Percentiles rank a stretch among this genome's conserved stretches.
Evolutionary conservation across 1,140 invertebrate species (phyloP).

Genomic region (Pristionchus pacificus): DNA sequence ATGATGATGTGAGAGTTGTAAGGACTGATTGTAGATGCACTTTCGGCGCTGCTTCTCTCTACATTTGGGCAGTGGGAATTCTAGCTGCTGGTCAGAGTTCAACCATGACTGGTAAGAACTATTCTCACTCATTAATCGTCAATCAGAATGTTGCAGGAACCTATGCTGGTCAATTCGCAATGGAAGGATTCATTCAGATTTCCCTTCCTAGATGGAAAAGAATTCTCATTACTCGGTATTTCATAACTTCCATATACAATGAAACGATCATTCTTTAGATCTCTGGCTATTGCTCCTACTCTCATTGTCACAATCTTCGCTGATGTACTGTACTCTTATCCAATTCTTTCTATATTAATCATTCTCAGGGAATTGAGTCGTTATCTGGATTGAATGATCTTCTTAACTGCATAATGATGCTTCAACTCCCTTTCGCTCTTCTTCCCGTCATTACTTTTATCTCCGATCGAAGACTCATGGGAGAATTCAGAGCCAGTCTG

Average conservation of each 20-base stretch:
- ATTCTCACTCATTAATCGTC: not conserved
- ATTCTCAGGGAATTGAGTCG: slow-evolving; percentile 67
- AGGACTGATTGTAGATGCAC: no score
- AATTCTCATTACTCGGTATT: slow-evolving; percentile 71
- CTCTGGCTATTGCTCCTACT: slow-evolving; percentile 83
- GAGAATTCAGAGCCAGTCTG: slow-evolving; percentile 73
- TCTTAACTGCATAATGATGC: slow-evolving; percentile 68
- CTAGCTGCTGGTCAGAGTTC: slow-evolving; percentile 83
- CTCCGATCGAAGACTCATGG: slow-evolving; percentile 75
- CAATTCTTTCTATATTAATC: not conserved
- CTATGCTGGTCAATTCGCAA: slow-evolving; percentile 66
- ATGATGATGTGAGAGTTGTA: no score
- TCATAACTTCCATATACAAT: not conserved
- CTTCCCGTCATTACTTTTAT: slow-evolving; percentile 84
- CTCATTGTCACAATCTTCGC: slow-evolving; percentile 69
- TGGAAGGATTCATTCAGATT: slow-evolving; percentile 79
- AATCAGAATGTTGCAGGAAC: slow-evolving; percentile 50
- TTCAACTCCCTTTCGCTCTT: slow-evolving; percentile 64
- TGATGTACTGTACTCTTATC: not conserved
- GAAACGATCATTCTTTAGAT: slow-evolving; percentile 59
- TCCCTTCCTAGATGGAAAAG: slow-evolving; percentile 82
- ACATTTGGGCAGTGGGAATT: slow-evolving; percentile 84
- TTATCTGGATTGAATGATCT: slow-evolving; percentile 80
- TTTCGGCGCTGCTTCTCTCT: slow-evolving; percentile 75
- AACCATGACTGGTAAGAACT: slow-evolving; percentile 70